Base-by-base conservation (phyloP, 2,113 vertebrate genomes). In the Gopherus flavomarginatus region DNA sequence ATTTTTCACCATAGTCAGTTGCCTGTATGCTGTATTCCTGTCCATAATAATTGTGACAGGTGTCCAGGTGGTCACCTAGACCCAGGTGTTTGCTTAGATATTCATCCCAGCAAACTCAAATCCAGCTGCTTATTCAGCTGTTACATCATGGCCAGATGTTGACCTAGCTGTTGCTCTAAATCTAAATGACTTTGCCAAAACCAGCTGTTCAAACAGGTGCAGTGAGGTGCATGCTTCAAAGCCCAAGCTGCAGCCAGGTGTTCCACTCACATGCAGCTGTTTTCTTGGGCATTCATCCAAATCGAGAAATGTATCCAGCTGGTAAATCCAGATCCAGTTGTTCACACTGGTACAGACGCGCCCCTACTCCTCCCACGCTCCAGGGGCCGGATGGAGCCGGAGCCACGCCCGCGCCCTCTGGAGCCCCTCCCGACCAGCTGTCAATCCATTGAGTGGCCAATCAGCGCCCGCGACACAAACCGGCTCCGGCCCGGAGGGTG, bases 381-480 rank as follows among this genome's bases (percentile, higher is more conserved):
- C 87, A 62, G 38, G 22, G 57, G 10, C 1, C 11, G 57, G 56
- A 8, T 14, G n/a, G 22, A 13, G 17, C 84, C 90, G n/a, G 22
- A 13, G 17, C 84, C 90, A 11, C 80, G 5, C 88, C 53, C 14
- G 24, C 56, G 21, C 27, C 69, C 77, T 29, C 49, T 7, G 19
- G 7, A 2, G 9, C 9, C 65, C 79, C 95, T 49, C 83, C 90
- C 4, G 5, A 2, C 0, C 9, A 1, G 5, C 29, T 81, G 92
- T 86, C 85, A 90, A 94, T 96, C 93, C 3, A 1, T 16, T 1
- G 2, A 3, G 8, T 0, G 16, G 44, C 98, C 91, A 98, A 98
- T 96, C 94, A 79, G 81, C 9, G 81, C 85, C n/a, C 42, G 54
- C 90, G 96, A 98, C 93, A 97, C 97, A 97, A 97, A 93, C 57